Percentiles rank a stretch among this genome's conserved stretches.
These are phyloP conservation scores for Trochalopteron elliotii DNA, from an alignment of 2,113 vertebrate species.

Conservation along the genomic window DNA sequence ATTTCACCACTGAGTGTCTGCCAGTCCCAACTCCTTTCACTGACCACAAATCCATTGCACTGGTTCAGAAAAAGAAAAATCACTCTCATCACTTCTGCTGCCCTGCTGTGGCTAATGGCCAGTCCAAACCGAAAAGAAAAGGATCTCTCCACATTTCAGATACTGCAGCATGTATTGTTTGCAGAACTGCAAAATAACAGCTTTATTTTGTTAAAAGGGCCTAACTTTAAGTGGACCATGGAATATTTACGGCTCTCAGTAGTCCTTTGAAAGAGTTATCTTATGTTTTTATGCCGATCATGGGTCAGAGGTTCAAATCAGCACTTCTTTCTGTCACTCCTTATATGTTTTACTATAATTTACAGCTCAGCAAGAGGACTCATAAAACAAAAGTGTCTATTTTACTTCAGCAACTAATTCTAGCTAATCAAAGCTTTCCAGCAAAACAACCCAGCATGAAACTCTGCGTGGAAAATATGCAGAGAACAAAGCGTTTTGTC, in stretches of 20 bases:
- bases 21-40: neutral
- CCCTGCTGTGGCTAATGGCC: neutral
- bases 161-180: constrained; percentile 3
- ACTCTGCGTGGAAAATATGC: constrained; percentile 78
- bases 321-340: constrained; percentile 76
- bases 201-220: constrained; percentile 70
- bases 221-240: constrained; percentile 66
- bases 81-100: neutral
- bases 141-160: neutral
- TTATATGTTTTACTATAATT: constrained; percentile 79
- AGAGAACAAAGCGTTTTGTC: constrained; percentile 89
- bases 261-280: constrained; percentile 77
- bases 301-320: constrained; percentile 79
- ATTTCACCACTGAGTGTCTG: neutral
- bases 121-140: neutral
- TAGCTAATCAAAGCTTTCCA: constrained; percentile 80
- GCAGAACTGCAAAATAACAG: constrained; percentile 58
- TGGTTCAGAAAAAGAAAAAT: constrained; percentile 38
- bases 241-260: constrained; percentile 75
- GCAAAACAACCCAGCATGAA: constrained; percentile 79
- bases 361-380: constrained; percentile 76
- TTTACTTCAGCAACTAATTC: constrained; percentile 80
- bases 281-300: constrained; percentile 73
- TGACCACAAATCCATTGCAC: neutral
- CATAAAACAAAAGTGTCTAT: constrained; percentile 80